Evolutionary conservation across 35 echinoderm and acorn worm species (phyloP), one percentile per base, ranked within the genome.

Genomic region (Apostichopus parvimensis): DNA sequence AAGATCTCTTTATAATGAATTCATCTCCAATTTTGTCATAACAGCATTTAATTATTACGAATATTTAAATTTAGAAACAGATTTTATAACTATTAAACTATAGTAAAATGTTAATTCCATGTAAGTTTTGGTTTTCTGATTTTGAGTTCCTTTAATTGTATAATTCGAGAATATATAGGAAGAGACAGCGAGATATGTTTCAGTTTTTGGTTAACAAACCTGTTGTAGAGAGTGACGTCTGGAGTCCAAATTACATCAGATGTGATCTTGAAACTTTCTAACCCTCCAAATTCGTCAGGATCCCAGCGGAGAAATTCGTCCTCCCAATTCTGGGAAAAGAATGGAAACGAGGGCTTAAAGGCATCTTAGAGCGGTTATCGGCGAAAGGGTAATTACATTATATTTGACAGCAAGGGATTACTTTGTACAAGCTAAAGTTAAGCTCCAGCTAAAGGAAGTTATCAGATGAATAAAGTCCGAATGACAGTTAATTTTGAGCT

Each of bases 221-320:
- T 94, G 90, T 96, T 93, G 28, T 96, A 96, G 10, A 96, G 90
- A 5, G 89, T 88, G 18, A 96, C 94, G 52, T 96, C 92, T 6
- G 95, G 95, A 89, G 90, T 96, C 95, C 95, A 96, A 54, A 96
- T 57, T 18, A 89, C 66, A 60, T 96, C 89, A 12, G 95, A 96
- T n/a, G 70, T 91, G 6, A 96, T 88, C 64, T 96, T 96, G 52
- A 96, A 92, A 75, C 82, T 87, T 25, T 71, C 17, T 17, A 96
- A 24, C 77, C 90, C 93, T n/a, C 90, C 95, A 73, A 87, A 96
- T 52, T 94, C 92, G 53, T 91, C 88, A 1, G 92, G 88, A 76
- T 96, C 83, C 95, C 95, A 96, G 9, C 61, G 80, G 56, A 96
- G 83, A 81, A 94, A 94, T 77, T 96, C 92, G 54, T 96, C 95